Evolutionary conservation across 2,797 vertebrate genomes (phyloP).

Genomic region (Allobates femoralis): DNA sequence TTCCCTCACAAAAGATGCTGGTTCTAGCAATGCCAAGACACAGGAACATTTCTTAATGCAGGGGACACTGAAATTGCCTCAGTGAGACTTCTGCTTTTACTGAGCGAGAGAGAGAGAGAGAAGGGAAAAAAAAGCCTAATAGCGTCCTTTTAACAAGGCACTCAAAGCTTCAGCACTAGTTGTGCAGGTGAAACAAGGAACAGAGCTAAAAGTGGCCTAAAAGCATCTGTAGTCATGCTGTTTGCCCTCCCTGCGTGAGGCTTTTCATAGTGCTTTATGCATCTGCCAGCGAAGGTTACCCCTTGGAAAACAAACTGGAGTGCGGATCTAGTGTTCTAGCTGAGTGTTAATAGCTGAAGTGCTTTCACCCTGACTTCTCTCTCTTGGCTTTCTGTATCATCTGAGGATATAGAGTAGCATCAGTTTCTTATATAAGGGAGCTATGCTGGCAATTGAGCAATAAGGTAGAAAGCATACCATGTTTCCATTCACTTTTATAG

Average conservation of each 20-base stretch:
- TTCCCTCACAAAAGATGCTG: conserved; percentile 79
- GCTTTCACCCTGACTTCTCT: conserved; percentile 57
- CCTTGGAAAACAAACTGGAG: conserved; percentile 68
- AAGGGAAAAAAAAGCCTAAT: conserved; percentile 71
- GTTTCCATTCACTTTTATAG: not conserved
- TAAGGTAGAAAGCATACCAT: not conserved
- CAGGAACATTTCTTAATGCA: conserved; percentile 76
- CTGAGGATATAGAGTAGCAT: conserved; percentile 20
- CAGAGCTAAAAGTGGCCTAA: conserved; percentile 70
- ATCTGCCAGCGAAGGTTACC: conserved; percentile 63
- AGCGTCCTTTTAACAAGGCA: conserved; percentile 77
- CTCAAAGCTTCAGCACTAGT: conserved; percentile 73
- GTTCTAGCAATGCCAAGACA: conserved; percentile 73
- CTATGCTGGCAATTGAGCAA: conserved; percentile 32
- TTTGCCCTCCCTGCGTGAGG: conserved; percentile 67
- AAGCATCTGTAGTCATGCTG: conserved; percentile 72
- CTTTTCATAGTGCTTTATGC: conserved; percentile 66
- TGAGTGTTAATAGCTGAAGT: conserved; percentile 70
- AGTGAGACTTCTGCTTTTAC: conserved; percentile 70
- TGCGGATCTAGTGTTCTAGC: conserved; percentile 67
- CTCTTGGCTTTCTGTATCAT: conserved; percentile 52
- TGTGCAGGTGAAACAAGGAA: conserved; percentile 73
- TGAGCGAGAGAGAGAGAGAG: conserved; percentile 44
- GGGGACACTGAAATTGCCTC: conserved; percentile 70
- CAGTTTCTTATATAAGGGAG: conserved; percentile 38